A percentile compares a stretch with the other conserved stretches of the same genome.
Evolutionary conservation across 2,888 invertebrate species (phyloP).

Genomic region (Conchocele bisecta): DNA sequence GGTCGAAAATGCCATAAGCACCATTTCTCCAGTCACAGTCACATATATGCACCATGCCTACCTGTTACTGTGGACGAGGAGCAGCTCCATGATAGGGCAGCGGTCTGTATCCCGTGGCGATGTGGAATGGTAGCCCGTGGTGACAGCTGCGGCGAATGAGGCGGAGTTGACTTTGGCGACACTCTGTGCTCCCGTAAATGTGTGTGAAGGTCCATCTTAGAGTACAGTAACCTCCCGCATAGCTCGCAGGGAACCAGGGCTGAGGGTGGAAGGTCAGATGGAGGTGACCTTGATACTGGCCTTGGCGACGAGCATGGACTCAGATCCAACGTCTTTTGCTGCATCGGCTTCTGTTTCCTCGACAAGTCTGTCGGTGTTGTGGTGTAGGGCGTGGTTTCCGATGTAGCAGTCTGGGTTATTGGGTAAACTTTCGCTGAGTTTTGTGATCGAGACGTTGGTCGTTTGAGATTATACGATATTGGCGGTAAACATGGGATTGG

Average conservation of each 20-base stretch:
- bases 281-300: neutral
- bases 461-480: too few species aligned
- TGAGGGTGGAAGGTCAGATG: conserved; percentile 20
- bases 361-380: conserved; percentile 2
- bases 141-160: conserved; percentile 6
- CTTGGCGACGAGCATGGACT: neutral
- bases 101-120: too few species aligned
- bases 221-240: conserved; percentile 47
- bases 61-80: too few species aligned
- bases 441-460: too few species aligned
- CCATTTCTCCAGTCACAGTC: too few species aligned
- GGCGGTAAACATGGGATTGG: too few species aligned
- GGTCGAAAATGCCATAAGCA: too few species aligned
- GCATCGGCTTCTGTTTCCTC: conserved; percentile 1
- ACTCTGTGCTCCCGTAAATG: conserved; percentile 47
- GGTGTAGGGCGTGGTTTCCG: neutral
- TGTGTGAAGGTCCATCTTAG: conserved; percentile 36
- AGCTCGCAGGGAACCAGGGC: conserved; percentile 47
- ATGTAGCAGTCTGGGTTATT: neutral
- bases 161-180: too few species aligned
- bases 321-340: neutral
- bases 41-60: too few species aligned
- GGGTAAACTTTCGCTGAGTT: too few species aligned
- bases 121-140: too few species aligned
- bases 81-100: too few species aligned